These are phyloP conservation scores for Jaculus jaculus DNA, from an alignment of 2,113 vertebrate species.

Conservation along the genomic window DNA sequence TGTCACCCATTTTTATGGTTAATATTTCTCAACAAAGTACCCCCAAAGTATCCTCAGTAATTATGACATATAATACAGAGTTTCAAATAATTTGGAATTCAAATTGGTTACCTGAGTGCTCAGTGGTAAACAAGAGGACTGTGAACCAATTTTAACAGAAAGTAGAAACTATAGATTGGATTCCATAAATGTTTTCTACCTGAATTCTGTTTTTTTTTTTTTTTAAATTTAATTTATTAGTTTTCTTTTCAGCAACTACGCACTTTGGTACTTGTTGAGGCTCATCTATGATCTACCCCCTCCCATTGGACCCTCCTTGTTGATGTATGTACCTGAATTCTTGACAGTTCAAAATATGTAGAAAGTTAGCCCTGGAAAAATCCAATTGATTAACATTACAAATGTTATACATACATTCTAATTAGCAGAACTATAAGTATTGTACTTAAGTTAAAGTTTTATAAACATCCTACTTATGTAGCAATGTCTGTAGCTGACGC, in stretches of 20 bases:
- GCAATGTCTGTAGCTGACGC: neutral
- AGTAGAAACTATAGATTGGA: neutral
- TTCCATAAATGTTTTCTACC: neutral
- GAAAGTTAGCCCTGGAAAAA: no score
- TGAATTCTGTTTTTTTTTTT: no score
- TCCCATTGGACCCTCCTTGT: no score
- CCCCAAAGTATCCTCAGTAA: no score
- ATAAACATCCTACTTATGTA: neutral
- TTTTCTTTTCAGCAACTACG: no score
- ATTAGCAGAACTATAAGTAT: neutral
- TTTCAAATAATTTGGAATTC: constrained; percentile 15
- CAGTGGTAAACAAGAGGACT: neutral
- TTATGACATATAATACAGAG: no score
- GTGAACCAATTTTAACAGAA: neutral
- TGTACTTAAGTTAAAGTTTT: neutral
- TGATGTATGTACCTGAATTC: neutral
- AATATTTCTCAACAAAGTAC: no score
- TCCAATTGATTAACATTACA: neutral
- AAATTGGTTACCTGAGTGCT: neutral
- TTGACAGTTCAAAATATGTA: neutral
- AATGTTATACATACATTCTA: neutral
- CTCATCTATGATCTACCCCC: no score
- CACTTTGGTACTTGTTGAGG: no score
- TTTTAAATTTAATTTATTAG: no score
- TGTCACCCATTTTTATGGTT: neutral